These are phyloP conservation scores for Caradrina clavipalpis DNA, from an alignment of 2,888 invertebrate species.

Conservation along the genomic window DNA sequence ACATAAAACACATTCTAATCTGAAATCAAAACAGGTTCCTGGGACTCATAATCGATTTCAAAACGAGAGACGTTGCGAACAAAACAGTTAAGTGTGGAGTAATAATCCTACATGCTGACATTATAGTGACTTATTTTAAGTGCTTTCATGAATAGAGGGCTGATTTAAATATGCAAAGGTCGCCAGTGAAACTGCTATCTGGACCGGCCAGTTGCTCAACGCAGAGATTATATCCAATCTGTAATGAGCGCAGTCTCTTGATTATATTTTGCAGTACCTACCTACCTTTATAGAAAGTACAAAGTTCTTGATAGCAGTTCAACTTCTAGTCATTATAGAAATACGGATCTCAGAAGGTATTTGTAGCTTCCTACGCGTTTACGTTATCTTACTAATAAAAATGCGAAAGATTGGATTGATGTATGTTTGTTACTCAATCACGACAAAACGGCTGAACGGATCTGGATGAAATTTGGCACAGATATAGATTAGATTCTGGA, in stretches of 20 bases:
- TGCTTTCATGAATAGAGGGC: slow-evolving; percentile 24
- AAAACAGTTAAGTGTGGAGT: slow-evolving; percentile 29
- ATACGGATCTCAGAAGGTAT: slow-evolving; percentile 30
- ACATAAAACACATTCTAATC: slow-evolving; percentile 52
- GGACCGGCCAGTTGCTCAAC: slow-evolving; percentile 53
- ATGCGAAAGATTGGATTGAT: too few relatives aligned
- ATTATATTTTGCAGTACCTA: slow-evolving; percentile 34
- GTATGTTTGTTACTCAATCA: too few relatives aligned
- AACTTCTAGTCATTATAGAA: slow-evolving; percentile 26
- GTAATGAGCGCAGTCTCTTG: slow-evolving; percentile 41
- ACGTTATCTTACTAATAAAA: not conserved
- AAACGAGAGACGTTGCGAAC: slow-evolving; percentile 37
- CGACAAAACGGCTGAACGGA: too few relatives aligned
- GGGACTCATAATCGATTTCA: slow-evolving; percentile 54
- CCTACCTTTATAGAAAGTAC: slow-evolving; percentile 17
- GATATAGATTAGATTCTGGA: too few relatives aligned
- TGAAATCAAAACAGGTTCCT: slow-evolving; percentile 49
- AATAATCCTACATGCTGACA: slow-evolving; percentile 40
- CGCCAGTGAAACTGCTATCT: slow-evolving; percentile 56
- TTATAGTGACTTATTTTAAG: slow-evolving; percentile 46
- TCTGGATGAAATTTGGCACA: too few relatives aligned
- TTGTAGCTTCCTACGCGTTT: slow-evolving; percentile 34
- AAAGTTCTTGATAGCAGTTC: slow-evolving; percentile 27
- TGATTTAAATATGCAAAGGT: slow-evolving; percentile 58
- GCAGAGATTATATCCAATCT: slow-evolving; percentile 42